Evolutionary conservation across 2,888 invertebrate species (phyloP), one percentile per base, ranked within the genome.

Genomic region (Parnassius mnemosyne): DNA sequence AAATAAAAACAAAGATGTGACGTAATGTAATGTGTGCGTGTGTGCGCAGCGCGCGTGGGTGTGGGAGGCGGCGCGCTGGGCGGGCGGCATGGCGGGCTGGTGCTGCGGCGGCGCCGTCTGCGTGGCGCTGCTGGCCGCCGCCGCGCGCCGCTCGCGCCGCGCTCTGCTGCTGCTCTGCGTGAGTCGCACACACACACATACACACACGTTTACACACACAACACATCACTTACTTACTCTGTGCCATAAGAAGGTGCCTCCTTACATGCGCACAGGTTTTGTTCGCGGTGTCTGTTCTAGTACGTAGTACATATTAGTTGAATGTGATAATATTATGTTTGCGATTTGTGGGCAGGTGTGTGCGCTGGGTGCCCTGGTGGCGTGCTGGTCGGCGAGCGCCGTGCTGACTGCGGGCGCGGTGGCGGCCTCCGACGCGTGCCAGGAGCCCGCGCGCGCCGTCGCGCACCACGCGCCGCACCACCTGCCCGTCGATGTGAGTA

Each of bases 141-240:
- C 98, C 67, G 96, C 97, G 16, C 92, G 89, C 41, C 97, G 97
- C 84, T 97, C 97, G 16, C 94, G 97, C 57, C 97, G 97, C 76
- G 96, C 97, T 59, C 93, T 98, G 60, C 96, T 98, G 75, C 93
- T 96, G 91, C 97, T 97, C 74, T 97, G 97, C 67, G 97, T 97
- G 41, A 95, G 97, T 84, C 95, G 11, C 20, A 11, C 16, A 3
- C 20, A 25, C 25, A 25, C 25, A 25, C 25, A 25, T 5, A 25
- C 25, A 25, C 25, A 25, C 25, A 25, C 25, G 5, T 2, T 25
- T 1, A 16, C 16, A 16, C 16, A 16, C 16, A 16, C 16, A 16
- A 34, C 34, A 34, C 34, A 34, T 34, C 34, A 34, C 34, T 34
- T 25, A 25, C 3, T 25, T 5, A 25, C 3, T 25, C 25, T 25